Evolutionary conservation across 2,113 vertebrate species (phyloP).

Genomic region (Neofelis nebulosa): DNA sequence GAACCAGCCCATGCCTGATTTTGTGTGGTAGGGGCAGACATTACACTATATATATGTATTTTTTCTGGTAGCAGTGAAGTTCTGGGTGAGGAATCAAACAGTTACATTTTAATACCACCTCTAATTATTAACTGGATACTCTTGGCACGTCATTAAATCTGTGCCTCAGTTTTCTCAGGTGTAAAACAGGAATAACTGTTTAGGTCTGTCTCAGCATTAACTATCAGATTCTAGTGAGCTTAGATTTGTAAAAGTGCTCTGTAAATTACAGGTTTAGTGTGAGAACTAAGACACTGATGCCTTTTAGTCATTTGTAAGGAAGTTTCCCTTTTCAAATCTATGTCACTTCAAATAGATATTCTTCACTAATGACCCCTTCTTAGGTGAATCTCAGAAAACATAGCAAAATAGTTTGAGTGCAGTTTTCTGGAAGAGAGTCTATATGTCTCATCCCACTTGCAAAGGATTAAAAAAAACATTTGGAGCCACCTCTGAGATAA

Average conservation of each 20-base stretch:
- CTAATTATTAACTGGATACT: neutral
- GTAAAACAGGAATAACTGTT: neutral
- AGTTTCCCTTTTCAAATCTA: neutral
- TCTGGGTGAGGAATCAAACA: neutral
- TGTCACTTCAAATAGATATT: constrained; percentile 2
- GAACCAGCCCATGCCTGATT: neutral
- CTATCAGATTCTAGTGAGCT: neutral
- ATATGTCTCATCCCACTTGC: neutral
- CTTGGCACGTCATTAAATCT: neutral
- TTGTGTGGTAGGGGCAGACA: neutral
- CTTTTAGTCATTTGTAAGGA: constrained; percentile 12
- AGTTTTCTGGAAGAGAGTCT: neutral
- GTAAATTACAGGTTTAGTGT: neutral
- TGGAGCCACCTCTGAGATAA: neutral
- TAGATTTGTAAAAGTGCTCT: neutral
- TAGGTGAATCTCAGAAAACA: constrained; percentile 15
- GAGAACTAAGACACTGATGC: neutral
- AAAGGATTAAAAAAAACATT: constrained; percentile 27
- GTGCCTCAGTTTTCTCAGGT: neutral
- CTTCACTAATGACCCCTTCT: neutral
- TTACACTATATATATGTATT: neutral
- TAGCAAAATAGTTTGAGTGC: neutral
- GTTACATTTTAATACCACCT: constrained; percentile 4
- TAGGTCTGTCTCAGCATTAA: neutral
- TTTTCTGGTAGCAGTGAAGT: neutral